Conservation (phyloP, 2,888 invertebrate species). For the Ernsta delagoae region DNA sequence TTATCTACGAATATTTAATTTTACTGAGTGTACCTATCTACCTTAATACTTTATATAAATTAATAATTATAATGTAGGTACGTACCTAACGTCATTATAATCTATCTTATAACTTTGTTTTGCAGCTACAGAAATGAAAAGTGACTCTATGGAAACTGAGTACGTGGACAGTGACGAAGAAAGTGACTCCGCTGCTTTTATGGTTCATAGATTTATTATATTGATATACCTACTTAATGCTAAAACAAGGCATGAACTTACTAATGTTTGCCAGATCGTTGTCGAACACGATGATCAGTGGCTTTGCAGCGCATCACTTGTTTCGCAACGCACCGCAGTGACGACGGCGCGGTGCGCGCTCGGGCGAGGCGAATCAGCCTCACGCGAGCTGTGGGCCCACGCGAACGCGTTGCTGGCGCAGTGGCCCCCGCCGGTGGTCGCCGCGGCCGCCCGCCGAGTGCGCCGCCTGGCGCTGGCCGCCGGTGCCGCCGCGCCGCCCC, state of each 20-base stretch:
- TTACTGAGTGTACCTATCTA: too few relatives aligned
- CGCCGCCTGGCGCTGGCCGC: too few relatives aligned
- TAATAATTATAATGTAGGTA: too few relatives aligned
- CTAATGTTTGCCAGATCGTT: conserved; percentile 48
- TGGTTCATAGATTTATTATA: conserved; percentile 48
- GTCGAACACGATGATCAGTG: conserved; percentile 52
- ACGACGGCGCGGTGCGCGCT: conserved; percentile 57
- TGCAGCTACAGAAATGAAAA: too few relatives aligned
- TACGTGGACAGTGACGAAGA: conserved; percentile 51
- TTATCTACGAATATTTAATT: too few relatives aligned
- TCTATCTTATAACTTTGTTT: too few relatives aligned
- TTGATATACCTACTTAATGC: too few relatives aligned
- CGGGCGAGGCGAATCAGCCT: conserved; percentile 39
- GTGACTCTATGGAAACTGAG: neutral
- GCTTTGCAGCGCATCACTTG: conserved; percentile 53
- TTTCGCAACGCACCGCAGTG: conserved; percentile 58
- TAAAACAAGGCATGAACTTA: too few relatives aligned
- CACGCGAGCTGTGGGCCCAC: conserved; percentile 40
- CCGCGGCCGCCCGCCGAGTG: too few relatives aligned
- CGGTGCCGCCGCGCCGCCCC: too few relatives aligned
- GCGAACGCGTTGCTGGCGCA: conserved; percentile 43
- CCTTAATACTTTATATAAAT: too few relatives aligned
- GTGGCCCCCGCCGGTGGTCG: conserved; percentile 44
- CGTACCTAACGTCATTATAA: too few relatives aligned
- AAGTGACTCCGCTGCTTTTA: conserved; percentile 58